phyloP scores from a whole-genome alignment of 2,888 invertebrate species.

The Megamerina dolium region DNA sequence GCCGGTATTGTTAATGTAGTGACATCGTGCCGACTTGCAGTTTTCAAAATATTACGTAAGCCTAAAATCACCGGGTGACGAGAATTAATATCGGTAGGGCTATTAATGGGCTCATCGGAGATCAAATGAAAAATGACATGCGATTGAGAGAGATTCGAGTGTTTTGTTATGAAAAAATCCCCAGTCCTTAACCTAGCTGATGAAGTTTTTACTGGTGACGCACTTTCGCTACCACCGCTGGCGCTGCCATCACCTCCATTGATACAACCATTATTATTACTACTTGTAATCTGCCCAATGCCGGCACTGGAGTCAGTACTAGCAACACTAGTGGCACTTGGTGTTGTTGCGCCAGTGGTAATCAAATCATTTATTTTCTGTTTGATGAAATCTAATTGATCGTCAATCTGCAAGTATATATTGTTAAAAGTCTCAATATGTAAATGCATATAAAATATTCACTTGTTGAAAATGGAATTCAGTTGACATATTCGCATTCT shows the following conservation, averaged over 20 bases:
- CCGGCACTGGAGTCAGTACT: too few species aligned
- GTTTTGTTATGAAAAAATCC: conserved; percentile 79
- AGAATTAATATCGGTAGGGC: conserved; percentile 82
- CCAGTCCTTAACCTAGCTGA: conserved; percentile 64
- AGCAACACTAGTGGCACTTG: conserved; percentile 26
- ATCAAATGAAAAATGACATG: conserved; percentile 96
- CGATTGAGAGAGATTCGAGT: conserved; percentile 90
- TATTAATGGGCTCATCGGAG: conserved; percentile 67
- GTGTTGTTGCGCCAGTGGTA: conserved; percentile 25
- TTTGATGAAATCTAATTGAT: conserved; percentile 70
- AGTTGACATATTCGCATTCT: conserved; percentile 59
- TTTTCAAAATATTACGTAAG: conserved; percentile 87
- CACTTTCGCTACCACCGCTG: conserved; percentile 19
- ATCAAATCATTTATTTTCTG: conserved; percentile 52
- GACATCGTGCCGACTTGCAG: conserved; percentile 91
- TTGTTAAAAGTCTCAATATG: background rate
- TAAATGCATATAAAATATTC: background rate
- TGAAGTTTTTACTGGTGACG: conserved; percentile 44
- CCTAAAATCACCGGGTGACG: conserved; percentile 94
- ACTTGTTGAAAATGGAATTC: conserved; percentile 83
- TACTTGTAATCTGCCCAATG: too few species aligned
- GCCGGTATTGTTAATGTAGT: conserved; percentile 90
- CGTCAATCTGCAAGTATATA: conserved; percentile 57
- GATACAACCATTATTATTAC: too few species aligned
- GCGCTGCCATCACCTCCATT: conserved; percentile 17